phyloP scores from a whole-genome alignment of 2,888 invertebrate species.

The Acronicta psi region DNA sequence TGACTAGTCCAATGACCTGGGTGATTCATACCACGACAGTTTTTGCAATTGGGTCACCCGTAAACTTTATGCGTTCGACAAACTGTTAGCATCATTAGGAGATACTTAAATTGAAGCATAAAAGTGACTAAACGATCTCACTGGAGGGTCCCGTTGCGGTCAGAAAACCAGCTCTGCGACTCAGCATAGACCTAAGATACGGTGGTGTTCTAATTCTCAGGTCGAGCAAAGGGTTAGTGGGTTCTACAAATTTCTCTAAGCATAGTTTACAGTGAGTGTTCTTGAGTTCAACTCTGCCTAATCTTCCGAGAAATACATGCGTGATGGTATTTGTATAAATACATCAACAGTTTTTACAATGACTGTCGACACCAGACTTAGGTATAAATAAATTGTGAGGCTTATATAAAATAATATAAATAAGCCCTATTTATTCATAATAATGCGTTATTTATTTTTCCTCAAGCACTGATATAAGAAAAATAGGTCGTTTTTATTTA shows the following conservation, averaged over 20 bases:
- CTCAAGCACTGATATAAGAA: conserved; percentile 22
- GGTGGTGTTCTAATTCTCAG: too few species aligned
- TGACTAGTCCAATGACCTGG: conserved; percentile 68
- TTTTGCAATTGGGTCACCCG: conserved; percentile 74
- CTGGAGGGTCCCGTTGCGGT: too few species aligned
- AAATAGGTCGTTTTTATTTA: conserved; percentile 22
- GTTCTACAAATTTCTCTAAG: too few species aligned
- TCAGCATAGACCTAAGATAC: too few species aligned
- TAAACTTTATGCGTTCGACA: conserved; percentile 57
- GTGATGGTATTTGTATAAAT: too few species aligned
- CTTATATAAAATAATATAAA: conserved; percentile 22
- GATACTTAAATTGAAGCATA: conserved; percentile 2
- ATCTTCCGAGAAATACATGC: too few species aligned
- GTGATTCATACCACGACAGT: conserved; percentile 63
- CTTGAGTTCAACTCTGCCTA: too few species aligned
- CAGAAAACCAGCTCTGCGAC: too few species aligned
- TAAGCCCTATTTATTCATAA: conserved; percentile 16
- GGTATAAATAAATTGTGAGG: conserved; percentile 15
- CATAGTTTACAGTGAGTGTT: too few species aligned
- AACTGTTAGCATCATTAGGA: conserved; percentile 30
- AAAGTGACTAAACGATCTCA: background rate
- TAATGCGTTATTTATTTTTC: conserved; percentile 26
- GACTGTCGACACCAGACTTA: background rate
- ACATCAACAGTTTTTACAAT: too few species aligned
- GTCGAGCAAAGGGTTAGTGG: too few species aligned